These are phyloP conservation scores for Leptothorax acervorum DNA, from an alignment of 2,888 invertebrate species.

Conservation along the genomic window DNA sequence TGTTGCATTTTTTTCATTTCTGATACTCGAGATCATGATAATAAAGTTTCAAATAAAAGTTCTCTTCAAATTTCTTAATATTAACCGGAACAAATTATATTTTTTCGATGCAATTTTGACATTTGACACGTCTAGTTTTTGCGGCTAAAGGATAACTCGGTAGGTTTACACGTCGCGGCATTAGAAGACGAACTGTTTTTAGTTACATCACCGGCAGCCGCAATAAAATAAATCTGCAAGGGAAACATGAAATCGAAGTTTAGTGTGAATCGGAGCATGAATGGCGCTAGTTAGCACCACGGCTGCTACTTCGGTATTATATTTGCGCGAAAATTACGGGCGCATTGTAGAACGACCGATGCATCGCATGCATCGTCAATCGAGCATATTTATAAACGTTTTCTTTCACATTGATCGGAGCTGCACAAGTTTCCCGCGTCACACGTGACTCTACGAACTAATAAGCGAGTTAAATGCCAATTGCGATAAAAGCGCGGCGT, in stretches of 20 bases:
- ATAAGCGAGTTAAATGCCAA: constrained; percentile 56
- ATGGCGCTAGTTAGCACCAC: constrained; percentile 45
- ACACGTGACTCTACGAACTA: constrained; percentile 41
- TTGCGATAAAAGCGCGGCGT: constrained; percentile 34
- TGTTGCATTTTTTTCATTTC: not conserved
- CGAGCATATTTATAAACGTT: constrained; percentile 29
- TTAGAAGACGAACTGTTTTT: constrained; percentile 26
- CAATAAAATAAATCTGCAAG: constrained; percentile 55
- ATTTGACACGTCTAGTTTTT: not conserved
- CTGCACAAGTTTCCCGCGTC: constrained; percentile 6
- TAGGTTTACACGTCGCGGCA: not conserved
- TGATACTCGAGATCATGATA: not conserved
- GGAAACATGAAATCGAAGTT: constrained; percentile 47
- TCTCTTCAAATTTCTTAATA: not conserved
- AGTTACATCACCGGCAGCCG: not conserved
- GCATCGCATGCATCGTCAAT: constrained; percentile 34
- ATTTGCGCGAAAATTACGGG: constrained; percentile 46
- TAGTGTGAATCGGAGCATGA: constrained; percentile 30
- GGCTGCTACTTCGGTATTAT: constrained; percentile 32
- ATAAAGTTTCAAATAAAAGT: not conserved
- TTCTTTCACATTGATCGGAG: constrained; percentile 18
- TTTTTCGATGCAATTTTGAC: not conserved
- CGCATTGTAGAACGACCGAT: constrained; percentile 38
- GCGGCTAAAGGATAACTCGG: not conserved
- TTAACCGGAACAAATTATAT: not conserved